Evolutionary conservation across 2,797 vertebrate species (phyloP).

Genomic region (Microctenopoma lineatum): DNA sequence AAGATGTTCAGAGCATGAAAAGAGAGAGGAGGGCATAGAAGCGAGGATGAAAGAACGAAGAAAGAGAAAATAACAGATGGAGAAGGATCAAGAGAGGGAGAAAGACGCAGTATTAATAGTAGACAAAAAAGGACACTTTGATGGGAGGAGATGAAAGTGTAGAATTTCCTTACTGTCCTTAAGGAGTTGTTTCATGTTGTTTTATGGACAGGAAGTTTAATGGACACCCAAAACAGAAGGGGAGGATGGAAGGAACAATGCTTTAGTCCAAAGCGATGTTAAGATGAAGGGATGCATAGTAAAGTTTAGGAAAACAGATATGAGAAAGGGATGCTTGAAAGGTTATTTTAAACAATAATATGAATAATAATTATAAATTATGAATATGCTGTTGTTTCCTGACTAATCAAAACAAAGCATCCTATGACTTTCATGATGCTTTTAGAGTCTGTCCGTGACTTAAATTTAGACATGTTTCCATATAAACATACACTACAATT

Average conservation of each 20-base stretch:
- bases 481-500: constrained; percentile 14
- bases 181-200: constrained; percentile 53
- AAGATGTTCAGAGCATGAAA: constrained; percentile 10
- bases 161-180: constrained; percentile 53
- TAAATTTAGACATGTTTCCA: constrained; percentile 29
- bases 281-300: constrained; percentile 15
- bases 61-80: constrained; percentile 8
- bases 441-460: constrained; percentile 17
- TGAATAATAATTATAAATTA: neutral
- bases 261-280: constrained; percentile 20
- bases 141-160: constrained; percentile 55
- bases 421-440: neutral
- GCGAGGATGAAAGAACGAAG: constrained; percentile 27
- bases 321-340: constrained; percentile 2
- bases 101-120: constrained; percentile 9
- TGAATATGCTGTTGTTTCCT: neutral
- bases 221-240: constrained; percentile 31
- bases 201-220: constrained; percentile 56
- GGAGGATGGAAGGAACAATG: constrained; percentile 4
- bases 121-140: constrained; percentile 38
- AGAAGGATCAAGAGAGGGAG: constrained; percentile 13
- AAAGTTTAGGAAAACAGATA: neutral
- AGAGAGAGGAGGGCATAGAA: constrained; percentile 23
- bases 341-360: neutral
- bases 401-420: constrained; percentile 2